These are phyloP conservation scores for Ectemnius cavifrons DNA, from an alignment of 2,888 invertebrate species.

Conservation along the genomic window DNA sequence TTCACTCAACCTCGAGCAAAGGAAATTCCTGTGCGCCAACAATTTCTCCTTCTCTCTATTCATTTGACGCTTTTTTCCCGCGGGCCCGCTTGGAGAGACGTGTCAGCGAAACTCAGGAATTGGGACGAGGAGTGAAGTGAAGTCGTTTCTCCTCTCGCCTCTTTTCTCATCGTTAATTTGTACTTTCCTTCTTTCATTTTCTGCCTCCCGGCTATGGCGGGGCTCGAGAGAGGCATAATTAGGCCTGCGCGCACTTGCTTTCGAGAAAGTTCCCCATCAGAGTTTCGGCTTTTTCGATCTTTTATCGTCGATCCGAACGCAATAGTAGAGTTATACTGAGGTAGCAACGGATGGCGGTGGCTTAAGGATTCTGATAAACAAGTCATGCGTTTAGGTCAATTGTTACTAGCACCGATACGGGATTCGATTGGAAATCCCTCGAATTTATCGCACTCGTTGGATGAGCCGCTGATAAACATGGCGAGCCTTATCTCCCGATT, in stretches of 20 bases:
- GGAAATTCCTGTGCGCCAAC: constrained; percentile 28
- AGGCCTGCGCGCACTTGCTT: constrained; percentile 10
- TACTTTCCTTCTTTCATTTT: constrained; percentile 9
- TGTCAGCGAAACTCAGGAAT: constrained; percentile 35
- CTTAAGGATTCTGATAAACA: too few species aligned
- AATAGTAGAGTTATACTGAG: too few species aligned
- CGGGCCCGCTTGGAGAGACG: constrained; percentile 29
- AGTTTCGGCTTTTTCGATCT: too few species aligned
- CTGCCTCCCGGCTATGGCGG: constrained; percentile 16
- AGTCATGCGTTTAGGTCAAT: neutral
- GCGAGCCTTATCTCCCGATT: constrained; percentile 3
- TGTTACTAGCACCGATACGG: neutral
- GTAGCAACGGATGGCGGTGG: too few species aligned
- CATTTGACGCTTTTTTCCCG: constrained; percentile 19
- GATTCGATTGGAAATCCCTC: neutral
- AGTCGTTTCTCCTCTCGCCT: constrained; percentile 30
- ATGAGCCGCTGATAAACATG: neutral
- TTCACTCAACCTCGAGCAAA: constrained; percentile 5
- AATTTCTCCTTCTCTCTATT: constrained; percentile 40
- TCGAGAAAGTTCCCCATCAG: neutral
- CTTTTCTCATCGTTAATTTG: constrained; percentile 29
- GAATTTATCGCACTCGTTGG: neutral
- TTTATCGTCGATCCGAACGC: too few species aligned
- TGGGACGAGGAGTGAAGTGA: constrained; percentile 27
- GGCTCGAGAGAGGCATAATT: constrained; percentile 14